Evolutionary conservation across 2,797 vertebrate genomes (phyloP), one percentile per base, ranked within the genome.

Genomic region (Acipenser transmontanus): DNA sequence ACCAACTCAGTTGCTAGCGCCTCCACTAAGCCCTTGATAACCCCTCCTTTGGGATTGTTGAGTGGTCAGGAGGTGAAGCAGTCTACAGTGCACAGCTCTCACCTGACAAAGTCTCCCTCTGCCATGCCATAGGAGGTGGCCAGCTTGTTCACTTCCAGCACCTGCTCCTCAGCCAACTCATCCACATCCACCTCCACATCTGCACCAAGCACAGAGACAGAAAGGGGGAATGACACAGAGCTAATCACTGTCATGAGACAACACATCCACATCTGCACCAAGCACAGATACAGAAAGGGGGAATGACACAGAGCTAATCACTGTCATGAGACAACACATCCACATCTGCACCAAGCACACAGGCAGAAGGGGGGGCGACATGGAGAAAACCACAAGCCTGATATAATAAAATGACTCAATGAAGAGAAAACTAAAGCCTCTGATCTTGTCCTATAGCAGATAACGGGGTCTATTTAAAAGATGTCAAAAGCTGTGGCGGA

Each of bases 171-270:
- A 75, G 88, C 97, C 69, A 99, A 76, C 69, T 98, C 96, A 0
- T 98, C 96, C 56, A 98, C 94, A 0, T 99, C 96, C 52, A 98
- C 96, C 74, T 99, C 96, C 71, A 99, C 96, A 48, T 99, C 96
- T 99, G 77, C 12, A 70, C 66, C 14, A 13, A 8, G 48, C 6
- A 11, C 61, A 48, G 8, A 7, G 20, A 34, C 20, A 34, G 2
- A 34, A 34, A 34, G 20, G 20, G 11, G 13, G 5, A 57, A 11
- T 6, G 5, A 57, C 54, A 57, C 54, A 57, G 7, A 57, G 54
- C 11, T 3, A 57, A 11, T 11, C 54, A 57, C 61, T 7, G 61
- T 17, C 52, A 4, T 2, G 20, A 60, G 5, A 1, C 0, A 34
- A 34, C 20, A 34, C 20, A 34, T 34, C 20, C 20, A 34, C 20